Evolutionary conservation across 53 echinoderm and acorn worm genomes (phyloP).

Genomic region (Holothuria scabra): DNA sequence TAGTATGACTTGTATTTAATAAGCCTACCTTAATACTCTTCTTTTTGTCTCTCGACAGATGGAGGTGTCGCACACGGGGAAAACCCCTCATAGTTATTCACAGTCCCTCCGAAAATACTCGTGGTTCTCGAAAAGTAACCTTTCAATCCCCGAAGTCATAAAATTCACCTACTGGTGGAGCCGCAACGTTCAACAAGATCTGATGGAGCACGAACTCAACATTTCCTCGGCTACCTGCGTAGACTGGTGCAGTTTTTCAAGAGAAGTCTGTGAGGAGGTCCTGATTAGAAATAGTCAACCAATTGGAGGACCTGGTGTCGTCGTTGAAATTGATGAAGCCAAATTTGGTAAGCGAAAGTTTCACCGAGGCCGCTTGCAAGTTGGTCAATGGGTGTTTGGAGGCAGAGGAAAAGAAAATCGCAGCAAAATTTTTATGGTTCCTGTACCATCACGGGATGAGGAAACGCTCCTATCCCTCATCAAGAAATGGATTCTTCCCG

Average conservation of each 20-base stretch:
- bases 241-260: constrained; percentile 59
- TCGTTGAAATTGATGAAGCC: constrained; percentile 34
- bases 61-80: neutral
- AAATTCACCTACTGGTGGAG: constrained; percentile 60
- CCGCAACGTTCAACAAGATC: constrained; percentile 12
- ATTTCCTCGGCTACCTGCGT: constrained; percentile 41
- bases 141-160: constrained; percentile 37
- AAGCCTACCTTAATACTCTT: too few relatives aligned
- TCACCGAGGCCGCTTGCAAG: neutral
- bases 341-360: constrained; percentile 42
- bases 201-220: constrained; percentile 40
- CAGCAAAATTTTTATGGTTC: constrained; percentile 51
- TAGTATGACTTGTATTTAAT: too few relatives aligned
- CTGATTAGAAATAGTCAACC: constrained; percentile 6
- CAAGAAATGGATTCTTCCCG: constrained; percentile 41
- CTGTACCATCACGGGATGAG: constrained; percentile 28
- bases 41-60: too few relatives aligned
- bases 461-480: constrained; percentile 50
- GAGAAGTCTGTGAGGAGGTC: constrained; percentile 41
- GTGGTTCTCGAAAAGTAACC: constrained; percentile 59
- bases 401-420: constrained; percentile 47
- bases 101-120: constrained; percentile 33
- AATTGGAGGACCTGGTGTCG: constrained; percentile 23
- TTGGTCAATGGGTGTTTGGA: constrained; percentile 62
- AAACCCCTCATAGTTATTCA: neutral